Evolutionary conservation across 2,113 vertebrate species (phyloP).

Genomic region (Balaeniceps rex): DNA sequence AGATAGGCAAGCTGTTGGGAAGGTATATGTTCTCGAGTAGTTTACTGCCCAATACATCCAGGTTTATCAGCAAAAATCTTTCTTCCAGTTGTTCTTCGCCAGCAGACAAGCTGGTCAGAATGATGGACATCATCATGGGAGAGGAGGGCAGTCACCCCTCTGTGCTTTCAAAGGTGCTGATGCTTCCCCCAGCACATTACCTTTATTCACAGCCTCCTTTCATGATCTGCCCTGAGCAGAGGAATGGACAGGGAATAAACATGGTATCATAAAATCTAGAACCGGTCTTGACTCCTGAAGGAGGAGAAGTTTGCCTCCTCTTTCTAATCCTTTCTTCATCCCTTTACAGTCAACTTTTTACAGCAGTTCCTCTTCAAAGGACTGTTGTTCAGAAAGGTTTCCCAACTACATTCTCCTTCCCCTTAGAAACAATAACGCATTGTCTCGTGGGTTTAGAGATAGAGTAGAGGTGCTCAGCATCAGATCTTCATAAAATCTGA

Average conservation of each 20-base stretch:
- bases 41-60: neutral
- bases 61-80: neutral
- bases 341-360: neutral
- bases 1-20: neutral
- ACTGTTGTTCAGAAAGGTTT: neutral
- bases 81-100: neutral
- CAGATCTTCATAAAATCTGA: neutral
- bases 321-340: neutral
- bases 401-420: neutral
- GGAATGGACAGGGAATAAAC: neutral
- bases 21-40: neutral
- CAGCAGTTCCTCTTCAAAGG: neutral
- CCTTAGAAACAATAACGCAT: neutral
- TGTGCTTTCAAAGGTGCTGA: neutral
- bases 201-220: neutral
- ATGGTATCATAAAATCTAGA: neutral
- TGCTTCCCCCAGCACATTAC: neutral
- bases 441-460: neutral
- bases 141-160: neutral
- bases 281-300: neutral
- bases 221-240: neutral
- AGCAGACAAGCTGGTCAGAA: neutral
- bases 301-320: neutral
- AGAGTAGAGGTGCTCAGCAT: neutral
- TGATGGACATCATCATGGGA: neutral